Percentiles rank a stretch among this genome's conserved stretches.
phyloP scores from a whole-genome alignment of 2,113 vertebrate genomes.

The Poeciliopsis occidentalis region DNA sequence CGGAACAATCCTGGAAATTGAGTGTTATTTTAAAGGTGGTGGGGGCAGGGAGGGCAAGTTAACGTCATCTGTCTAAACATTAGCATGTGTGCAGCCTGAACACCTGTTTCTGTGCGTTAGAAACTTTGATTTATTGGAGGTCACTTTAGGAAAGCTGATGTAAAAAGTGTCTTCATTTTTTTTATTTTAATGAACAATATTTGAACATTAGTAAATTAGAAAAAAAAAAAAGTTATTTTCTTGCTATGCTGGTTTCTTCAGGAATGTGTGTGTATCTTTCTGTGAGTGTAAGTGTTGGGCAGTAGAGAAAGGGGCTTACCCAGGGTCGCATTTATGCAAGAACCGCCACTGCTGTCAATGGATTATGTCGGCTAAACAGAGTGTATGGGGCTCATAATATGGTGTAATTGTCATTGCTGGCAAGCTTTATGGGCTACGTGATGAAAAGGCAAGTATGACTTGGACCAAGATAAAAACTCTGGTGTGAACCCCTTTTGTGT shows the following conservation, averaged over 20 bases:
- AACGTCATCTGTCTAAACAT: slow-evolving; percentile 69
- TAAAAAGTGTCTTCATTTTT: slow-evolving; percentile 25
- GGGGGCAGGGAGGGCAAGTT: slow-evolving; percentile 27
- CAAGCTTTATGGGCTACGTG: background rate
- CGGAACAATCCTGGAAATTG: slow-evolving; percentile 12
- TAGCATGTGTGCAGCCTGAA: slow-evolving; percentile 32
- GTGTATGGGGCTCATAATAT: background rate
- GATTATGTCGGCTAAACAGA: background rate
- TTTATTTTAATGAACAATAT: background rate
- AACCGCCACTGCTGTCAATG: background rate
- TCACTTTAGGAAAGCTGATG: slow-evolving; percentile 31
- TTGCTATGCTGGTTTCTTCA: background rate
- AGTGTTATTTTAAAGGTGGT: slow-evolving; percentile 20
- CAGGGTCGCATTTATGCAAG: background rate
- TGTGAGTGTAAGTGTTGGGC: too few relatives aligned
- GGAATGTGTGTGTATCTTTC: background rate
- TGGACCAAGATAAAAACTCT: slow-evolving; percentile 4
- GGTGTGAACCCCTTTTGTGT: slow-evolving; percentile 12
- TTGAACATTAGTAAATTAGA: background rate
- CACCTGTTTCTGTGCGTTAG: slow-evolving; percentile 61
- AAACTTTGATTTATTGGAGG: slow-evolving; percentile 30
- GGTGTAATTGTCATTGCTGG: background rate
- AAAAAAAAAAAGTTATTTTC: background rate
- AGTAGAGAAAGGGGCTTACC: background rate
- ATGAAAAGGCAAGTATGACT: slow-evolving; percentile 8